Percentiles rank a stretch among this genome's conserved stretches.
phyloP scores from a whole-genome alignment of 23 tunicate species.

The Halocynthia aurantium region DNA sequence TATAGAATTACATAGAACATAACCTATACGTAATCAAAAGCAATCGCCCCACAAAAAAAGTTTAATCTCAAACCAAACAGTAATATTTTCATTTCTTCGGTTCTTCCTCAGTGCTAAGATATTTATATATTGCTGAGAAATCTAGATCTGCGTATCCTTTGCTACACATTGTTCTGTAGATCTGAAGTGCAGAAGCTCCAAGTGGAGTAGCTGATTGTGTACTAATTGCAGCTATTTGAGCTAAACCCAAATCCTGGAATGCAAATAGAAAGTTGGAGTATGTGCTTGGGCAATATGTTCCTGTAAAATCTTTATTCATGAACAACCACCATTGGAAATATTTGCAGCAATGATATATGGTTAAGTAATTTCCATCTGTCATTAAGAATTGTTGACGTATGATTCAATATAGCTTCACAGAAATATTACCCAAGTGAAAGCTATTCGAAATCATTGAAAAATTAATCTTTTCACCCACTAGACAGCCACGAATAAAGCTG shows the following conservation, averaged over 20 bases:
- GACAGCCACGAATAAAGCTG: neutral
- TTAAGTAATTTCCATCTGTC: neutral
- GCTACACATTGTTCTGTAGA: constrained; percentile 63
- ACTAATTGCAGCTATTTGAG: constrained; percentile 79
- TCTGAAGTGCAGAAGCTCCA: constrained; percentile 70
- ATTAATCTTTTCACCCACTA: too few species aligned
- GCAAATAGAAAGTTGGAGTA: neutral
- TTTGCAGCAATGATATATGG: neutral
- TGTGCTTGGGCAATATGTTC: neutral
- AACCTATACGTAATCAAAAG: too few species aligned
- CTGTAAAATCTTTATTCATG: too few species aligned
- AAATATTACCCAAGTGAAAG: neutral
- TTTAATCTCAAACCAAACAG: too few species aligned
- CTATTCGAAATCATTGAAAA: too few species aligned
- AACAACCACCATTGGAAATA: too few species aligned
- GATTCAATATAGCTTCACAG: too few species aligned
- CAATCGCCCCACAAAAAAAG: too few species aligned
- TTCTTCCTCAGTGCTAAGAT: constrained; percentile 31
- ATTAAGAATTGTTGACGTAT: neutral
- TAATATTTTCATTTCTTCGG: neutral
- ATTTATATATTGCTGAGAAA: constrained; percentile 77
- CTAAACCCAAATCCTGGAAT: constrained; percentile 79
- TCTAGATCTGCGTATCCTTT: constrained; percentile 68
- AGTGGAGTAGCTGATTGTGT: constrained; percentile 59
- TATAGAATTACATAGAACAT: too few species aligned